Evolutionary conservation across 2,113 vertebrate genomes (phyloP).

Genomic region (Microcebus griseorufus): DNA sequence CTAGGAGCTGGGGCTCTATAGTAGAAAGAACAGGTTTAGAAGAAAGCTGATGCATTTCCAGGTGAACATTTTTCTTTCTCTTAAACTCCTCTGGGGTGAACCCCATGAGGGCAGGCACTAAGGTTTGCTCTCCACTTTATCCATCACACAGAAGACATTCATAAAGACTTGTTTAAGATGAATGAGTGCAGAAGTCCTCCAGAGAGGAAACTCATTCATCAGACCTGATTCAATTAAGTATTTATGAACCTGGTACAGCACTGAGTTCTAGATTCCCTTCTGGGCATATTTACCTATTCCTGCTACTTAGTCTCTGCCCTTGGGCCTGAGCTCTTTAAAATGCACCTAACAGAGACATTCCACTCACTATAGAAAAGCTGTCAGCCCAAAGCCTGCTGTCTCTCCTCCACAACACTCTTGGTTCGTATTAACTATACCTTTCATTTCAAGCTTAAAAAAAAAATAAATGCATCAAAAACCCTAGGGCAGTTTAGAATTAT

Average conservation of each 20-base stretch:
- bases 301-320: conserved; percentile 11
- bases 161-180: not conserved
- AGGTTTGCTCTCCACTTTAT: not conserved
- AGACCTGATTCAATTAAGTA: conserved; percentile 37
- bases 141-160: not conserved
- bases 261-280: conserved; percentile 53
- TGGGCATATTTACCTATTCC: conserved; percentile 58
- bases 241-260: conserved; percentile 22
- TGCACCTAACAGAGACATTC: conserved; percentile 39
- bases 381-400: not conserved
- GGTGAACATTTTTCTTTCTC: not conserved
- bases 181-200: not conserved
- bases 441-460: conserved; percentile 46
- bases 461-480: conserved; percentile 40
- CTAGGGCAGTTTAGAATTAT: not conserved
- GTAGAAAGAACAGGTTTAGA: not conserved
- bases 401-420: not conserved
- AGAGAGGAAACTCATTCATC: conserved; percentile 3
- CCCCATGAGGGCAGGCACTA: not conserved
- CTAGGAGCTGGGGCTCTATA: not conserved
- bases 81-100: not conserved
- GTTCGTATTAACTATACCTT: conserved; percentile 41
- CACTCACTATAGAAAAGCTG: not conserved
- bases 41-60: not conserved
- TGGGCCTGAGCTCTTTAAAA: conserved; percentile 58